Conservation (phyloP, 1,140 invertebrate genomes). For the Spodoptera frugiperda region DNA sequence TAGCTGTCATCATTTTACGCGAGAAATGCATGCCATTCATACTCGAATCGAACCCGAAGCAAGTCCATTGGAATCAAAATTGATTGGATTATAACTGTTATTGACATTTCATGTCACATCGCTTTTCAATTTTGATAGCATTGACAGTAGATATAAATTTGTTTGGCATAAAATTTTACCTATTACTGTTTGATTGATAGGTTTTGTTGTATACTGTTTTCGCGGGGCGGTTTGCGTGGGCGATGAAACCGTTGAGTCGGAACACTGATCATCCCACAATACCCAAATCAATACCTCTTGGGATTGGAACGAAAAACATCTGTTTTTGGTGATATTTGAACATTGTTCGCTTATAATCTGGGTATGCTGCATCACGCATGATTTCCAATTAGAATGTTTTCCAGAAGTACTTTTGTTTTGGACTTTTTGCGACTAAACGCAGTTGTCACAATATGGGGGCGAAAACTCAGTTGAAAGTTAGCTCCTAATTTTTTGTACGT, state of each 20-base stretch:
- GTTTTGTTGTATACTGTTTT: neutral
- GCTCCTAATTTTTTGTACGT: neutral
- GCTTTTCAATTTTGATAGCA: neutral
- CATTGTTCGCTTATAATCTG: neutral
- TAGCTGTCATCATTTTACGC: no score
- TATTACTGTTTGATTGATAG: neutral
- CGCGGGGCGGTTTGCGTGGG: neutral
- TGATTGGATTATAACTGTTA: neutral
- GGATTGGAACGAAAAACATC: slow-evolving; percentile 11
- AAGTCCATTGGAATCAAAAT: slow-evolving; percentile 1
- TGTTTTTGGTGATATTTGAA: neutral
- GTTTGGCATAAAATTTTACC: neutral
- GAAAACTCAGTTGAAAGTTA: neutral
- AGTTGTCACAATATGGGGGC: neutral
- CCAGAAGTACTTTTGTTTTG: neutral
- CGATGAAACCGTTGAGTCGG: slow-evolving; percentile 7
- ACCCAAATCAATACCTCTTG: neutral
- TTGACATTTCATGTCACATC: neutral
- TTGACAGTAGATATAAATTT: neutral
- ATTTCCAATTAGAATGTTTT: neutral
- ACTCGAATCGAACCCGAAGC: neutral
- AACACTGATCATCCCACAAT: neutral
- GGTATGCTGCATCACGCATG: neutral
- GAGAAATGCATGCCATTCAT: no score
- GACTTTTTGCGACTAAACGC: neutral